Evolutionary conservation across 1,140 invertebrate genomes (phyloP).

Genomic region (Drosophila albomicans): DNA sequence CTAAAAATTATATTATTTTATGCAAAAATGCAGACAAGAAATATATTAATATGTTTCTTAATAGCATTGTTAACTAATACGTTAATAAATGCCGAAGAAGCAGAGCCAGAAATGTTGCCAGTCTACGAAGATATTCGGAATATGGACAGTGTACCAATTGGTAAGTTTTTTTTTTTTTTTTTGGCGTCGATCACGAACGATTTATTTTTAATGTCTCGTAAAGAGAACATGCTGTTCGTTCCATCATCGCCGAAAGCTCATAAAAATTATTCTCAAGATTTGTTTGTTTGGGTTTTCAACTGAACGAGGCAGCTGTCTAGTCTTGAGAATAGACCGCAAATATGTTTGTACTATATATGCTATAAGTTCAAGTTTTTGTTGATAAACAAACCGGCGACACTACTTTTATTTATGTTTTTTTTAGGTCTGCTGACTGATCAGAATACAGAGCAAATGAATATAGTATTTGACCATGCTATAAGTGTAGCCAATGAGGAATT

Average conservation of each 20-base stretch:
- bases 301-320: constrained; percentile 15
- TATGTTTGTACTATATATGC: neutral
- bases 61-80: constrained; percentile 27
- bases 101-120: constrained; percentile 42
- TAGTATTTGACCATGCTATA: constrained; percentile 78
- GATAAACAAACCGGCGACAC: constrained; percentile 72
- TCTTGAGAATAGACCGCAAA: constrained; percentile 23
- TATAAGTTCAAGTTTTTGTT: constrained; percentile 76
- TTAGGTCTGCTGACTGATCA: constrained; percentile 78
- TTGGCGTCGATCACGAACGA: constrained; percentile 39
- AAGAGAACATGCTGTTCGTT: constrained; percentile 79
- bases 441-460: constrained; percentile 72
- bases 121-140: constrained; percentile 52
- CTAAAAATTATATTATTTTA: constrained; percentile 18
- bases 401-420: constrained; percentile 15
- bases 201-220: constrained; percentile 81
- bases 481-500: constrained; percentile 71
- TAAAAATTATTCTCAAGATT: constrained; percentile 72
- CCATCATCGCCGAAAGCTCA: constrained; percentile 79
- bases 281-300: constrained; percentile 69
- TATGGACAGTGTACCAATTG: constrained; percentile 61
- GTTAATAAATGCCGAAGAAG: constrained; percentile 12
- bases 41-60: constrained; percentile 14
- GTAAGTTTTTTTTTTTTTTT: constrained; percentile 52
- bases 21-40: constrained; percentile 45